A percentile compares a stretch with the other conserved stretches of the same genome.
phyloP scores from a whole-genome alignment of 2,888 invertebrate genomes.

The Pyrrhopygopsis socrates region DNA sequence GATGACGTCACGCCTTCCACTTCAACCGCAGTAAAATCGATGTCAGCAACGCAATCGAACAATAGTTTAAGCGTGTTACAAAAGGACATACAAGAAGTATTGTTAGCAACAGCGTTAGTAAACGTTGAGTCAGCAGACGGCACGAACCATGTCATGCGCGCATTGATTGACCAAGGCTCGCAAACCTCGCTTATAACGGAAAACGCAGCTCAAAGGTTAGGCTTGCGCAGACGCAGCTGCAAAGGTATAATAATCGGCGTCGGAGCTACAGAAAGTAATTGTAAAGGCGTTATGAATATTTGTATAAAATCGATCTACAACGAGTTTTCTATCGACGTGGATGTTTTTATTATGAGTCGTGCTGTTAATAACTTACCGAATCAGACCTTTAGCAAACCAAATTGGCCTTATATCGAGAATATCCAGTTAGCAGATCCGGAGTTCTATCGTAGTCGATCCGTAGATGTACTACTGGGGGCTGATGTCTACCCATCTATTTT shows the following conservation, averaged over 20 bases:
- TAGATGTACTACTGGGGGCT: constrained; percentile 48
- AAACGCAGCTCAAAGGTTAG: constrained; percentile 55
- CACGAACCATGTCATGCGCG: neutral
- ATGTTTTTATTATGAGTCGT: constrained; percentile 18
- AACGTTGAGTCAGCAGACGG: neutral
- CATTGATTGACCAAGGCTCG: constrained; percentile 67
- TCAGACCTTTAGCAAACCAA: constrained; percentile 14
- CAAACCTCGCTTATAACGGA: constrained; percentile 60
- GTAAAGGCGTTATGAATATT: constrained; percentile 38
- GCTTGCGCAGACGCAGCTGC: constrained; percentile 20
- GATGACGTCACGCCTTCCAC: neutral
- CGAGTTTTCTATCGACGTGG: constrained; percentile 1
- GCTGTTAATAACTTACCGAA: constrained; percentile 19
- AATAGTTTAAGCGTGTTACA: constrained; percentile 12
- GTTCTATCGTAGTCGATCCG: constrained; percentile 47
- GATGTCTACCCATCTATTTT: constrained; percentile 12
- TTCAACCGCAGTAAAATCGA: too few relatives aligned
- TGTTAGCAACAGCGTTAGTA: constrained; percentile 19
- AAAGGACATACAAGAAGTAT: constrained; percentile 40
- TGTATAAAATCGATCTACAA: constrained; percentile 24
- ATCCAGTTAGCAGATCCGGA: constrained; percentile 34
- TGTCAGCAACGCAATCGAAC: too few relatives aligned
- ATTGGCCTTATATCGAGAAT: constrained; percentile 8
- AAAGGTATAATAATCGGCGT: constrained; percentile 53
- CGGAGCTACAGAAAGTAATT: constrained; percentile 21